Conservation (phyloP, 2,113 vertebrate genomes). For the Phycodurus eques region DNA sequence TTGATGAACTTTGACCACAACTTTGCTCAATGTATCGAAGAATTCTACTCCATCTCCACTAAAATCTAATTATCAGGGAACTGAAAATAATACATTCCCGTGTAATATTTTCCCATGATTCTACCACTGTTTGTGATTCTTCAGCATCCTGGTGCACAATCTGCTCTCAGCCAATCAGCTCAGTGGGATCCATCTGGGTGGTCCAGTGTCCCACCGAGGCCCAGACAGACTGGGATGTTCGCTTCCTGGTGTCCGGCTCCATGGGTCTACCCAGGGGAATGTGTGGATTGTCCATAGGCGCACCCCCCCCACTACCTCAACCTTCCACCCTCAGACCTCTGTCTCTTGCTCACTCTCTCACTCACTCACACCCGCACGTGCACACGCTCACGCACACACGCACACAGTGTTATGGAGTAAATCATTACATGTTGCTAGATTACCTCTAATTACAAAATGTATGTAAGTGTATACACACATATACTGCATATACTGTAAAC, state of each 20-base stretch:
- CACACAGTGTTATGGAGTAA: neutral
- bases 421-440: too few relatives aligned
- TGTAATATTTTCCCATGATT: slow-evolving; percentile 6
- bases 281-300: neutral
- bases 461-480: too few relatives aligned
- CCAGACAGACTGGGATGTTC: slow-evolving; percentile 2
- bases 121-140: neutral
- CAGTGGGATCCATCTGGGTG: slow-evolving; percentile 8
- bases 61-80: neutral
- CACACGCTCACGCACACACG: neutral
- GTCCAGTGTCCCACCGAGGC: slow-evolving; percentile 4
- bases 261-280: slow-evolving; percentile 5
- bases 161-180: neutral
- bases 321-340: neutral
- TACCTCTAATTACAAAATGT: too few relatives aligned
- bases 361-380: neutral
- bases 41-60: neutral
- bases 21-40: neutral
- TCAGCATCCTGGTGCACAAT: neutral
- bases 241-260: slow-evolving; percentile 11
- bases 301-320: neutral
- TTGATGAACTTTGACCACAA: neutral
- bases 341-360: neutral
- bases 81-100: slow-evolving; percentile 4
- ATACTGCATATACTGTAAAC: too few relatives aligned